These are phyloP conservation scores for Liparis tanakae DNA, from an alignment of 2,797 vertebrate genomes.

Conservation along the genomic window DNA sequence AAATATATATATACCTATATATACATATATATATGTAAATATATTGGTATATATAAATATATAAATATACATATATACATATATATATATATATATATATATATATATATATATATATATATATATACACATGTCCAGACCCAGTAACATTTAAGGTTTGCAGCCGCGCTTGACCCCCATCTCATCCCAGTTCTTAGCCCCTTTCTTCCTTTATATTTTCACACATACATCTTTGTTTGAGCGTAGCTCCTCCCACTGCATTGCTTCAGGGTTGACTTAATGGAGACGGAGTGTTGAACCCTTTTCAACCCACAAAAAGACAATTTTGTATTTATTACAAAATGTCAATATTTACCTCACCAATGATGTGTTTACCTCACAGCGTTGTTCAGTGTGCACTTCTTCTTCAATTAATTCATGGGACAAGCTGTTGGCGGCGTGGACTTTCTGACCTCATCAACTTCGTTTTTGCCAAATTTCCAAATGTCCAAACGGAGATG, in stretches of 20 bases:
- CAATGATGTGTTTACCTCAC: too few relatives aligned
- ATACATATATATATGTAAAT: too few relatives aligned
- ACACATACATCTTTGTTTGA: not conserved
- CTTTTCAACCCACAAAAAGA: too few relatives aligned
- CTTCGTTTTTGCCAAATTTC: not conserved
- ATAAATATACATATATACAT: not conserved
- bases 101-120: not conserved
- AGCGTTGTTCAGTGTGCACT: too few relatives aligned
- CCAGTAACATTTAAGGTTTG: not conserved
- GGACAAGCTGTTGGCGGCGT: not conserved
- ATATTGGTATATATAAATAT: too few relatives aligned
- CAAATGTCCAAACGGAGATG: not conserved
- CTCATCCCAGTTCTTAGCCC: too few relatives aligned
- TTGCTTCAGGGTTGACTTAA: too few relatives aligned
- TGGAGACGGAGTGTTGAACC: too few relatives aligned
- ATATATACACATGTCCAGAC: not conserved
- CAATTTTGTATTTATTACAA: too few relatives aligned
- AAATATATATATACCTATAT: not conserved
- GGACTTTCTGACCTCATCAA: not conserved
- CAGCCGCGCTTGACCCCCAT: not conserved
- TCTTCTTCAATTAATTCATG: too few relatives aligned
- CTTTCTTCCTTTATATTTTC: not conserved
- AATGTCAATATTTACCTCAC: too few relatives aligned
- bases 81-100: too few relatives aligned
- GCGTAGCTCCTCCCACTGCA: not conserved